Evolutionary conservation across 2,113 vertebrate species (phyloP), one percentile per base, ranked within the genome.

Genomic region (Charina bottae): DNA sequence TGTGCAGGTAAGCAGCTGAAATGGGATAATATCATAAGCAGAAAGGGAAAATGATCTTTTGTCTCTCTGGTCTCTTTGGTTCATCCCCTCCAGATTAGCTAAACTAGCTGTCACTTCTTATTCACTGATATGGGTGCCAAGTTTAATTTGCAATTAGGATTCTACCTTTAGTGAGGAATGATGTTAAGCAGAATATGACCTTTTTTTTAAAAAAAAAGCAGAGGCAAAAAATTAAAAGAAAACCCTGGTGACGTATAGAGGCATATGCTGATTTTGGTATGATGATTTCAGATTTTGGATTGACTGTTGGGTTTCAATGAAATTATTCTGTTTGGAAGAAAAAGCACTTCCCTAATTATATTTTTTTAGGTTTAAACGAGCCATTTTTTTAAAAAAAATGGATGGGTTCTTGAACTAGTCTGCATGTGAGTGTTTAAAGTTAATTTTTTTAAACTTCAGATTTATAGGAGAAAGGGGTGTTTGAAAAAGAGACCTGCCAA

Each of bases 111-210:
- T 94, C 95, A 94, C 93, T 93, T 87, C 46, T 92, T 95, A 92
- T 95, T 96, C 95, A 96, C 94, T 93, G 90, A 46, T 92, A 92
- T 56, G 68, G 94, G 89, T 94, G 94, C 92, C 92, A 96, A 96
- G 96, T 95, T 95, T 93, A 92, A 72, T 96, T 72, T 95, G 92
- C 97, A 96, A 95, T 95, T 78, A 96, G 93, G 90, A 84, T 91
- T 78, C 49, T 90, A 87, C 15, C 54, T 93, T 92, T 24, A 93
- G 92, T 84, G 78, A 88, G 91, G 95, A 93, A 93, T 94, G 89
- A 62, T 88, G 83, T 9, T 93, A 95, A 87, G 64, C 89, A 0
- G 92, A 94, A 68, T 94, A 95, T 92, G 90, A 55, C 49, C 91
- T 54, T 28, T 84, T 11, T 84, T 58, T 85, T 2, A 56, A 54